Evolutionary conservation across 2,888 invertebrate species (phyloP), one percentile per base, ranked within the genome.

Genomic region (Laspeyria flexula): DNA sequence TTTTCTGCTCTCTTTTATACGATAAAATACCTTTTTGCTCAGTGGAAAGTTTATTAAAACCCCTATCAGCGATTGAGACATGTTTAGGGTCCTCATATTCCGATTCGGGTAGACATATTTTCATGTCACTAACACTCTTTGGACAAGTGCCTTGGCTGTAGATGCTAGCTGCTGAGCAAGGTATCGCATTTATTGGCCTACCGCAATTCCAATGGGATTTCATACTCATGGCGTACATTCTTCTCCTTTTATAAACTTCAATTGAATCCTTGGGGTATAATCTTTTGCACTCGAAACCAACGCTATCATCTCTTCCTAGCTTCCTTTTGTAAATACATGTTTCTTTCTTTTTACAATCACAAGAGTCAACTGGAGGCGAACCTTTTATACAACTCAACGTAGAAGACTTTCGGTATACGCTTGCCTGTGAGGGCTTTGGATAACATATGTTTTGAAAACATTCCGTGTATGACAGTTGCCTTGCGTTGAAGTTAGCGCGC

Each of bases 211-310:
- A 87, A 41, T 77, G 71, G 0, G 74, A 63, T 47, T 77, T 86
- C 15, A 76, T 74, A 35, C 77, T 81, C 12, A 29, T 18, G 1
- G 85, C 82, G 34, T 88, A 86, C 10, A 81, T 43, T 57, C 77
- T 82, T 51, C 90, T 75, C 39, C 62, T 81, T 40, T 71, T 88
- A 16, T 71, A 81, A 1, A 90, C 90, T 75, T 84, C 86, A 0
- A 87, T 46, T 1, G 90, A 90, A 69, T 90, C 90, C 68, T 90
- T 90, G 0, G 89, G 88, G 1, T 67, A 31, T 0, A 79, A 13
- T 35, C 87, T 74, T 43, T 50, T 77, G 6, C 29, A 18, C 1
- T 41, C 16, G 16, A n/a, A n/a, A n/a, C n/a, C n/a, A n/a, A n/a
- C n/a, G n/a, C n/a, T n/a, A n/a, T n/a, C n/a, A n/a, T n/a, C n/a